These are phyloP conservation scores for Drosophila borealis DNA, from an alignment of 2,888 invertebrate genomes.

Conservation along the genomic window DNA sequence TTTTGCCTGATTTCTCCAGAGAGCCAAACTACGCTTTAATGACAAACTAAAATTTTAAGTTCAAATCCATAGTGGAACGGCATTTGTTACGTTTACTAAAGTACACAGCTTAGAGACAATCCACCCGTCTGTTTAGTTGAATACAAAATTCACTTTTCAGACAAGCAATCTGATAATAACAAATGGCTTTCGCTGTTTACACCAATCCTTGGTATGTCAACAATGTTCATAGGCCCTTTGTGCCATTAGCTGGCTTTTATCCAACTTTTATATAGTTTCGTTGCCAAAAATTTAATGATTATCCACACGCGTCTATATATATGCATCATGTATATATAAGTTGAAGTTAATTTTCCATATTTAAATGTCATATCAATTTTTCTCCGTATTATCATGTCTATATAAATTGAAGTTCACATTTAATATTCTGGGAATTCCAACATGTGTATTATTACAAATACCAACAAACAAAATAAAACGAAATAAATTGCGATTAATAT, in stretches of 20 bases:
- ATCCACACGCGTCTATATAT: slow-evolving; percentile 34
- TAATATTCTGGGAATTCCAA: no score
- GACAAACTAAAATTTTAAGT: slow-evolving; percentile 28
- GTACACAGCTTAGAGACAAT: slow-evolving; percentile 8
- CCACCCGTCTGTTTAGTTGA: slow-evolving; percentile 21
- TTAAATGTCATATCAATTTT: no score
- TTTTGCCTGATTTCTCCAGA: slow-evolving; percentile 68
- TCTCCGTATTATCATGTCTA: no score
- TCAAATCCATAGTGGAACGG: not conserved
- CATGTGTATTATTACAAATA: no score
- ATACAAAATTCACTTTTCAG: slow-evolving; percentile 24
- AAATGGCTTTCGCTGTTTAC: slow-evolving; percentile 50
- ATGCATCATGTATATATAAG: not conserved
- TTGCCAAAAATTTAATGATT: slow-evolving; percentile 67
- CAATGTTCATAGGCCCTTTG: slow-evolving; percentile 37
- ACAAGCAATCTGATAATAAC: slow-evolving; percentile 18
- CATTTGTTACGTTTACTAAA: slow-evolving; percentile 22
- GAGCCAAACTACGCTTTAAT: slow-evolving; percentile 37
- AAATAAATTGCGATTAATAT: no score
- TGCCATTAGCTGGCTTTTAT: slow-evolving; percentile 50
- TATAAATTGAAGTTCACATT: no score
- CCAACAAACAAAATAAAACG: no score
- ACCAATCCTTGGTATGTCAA: slow-evolving; percentile 4
- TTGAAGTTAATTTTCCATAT: not conserved
- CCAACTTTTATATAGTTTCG: slow-evolving; percentile 49